Evolutionary conservation across 2,113 vertebrate genomes (phyloP).

Genomic region (Uria lomvia): DNA sequence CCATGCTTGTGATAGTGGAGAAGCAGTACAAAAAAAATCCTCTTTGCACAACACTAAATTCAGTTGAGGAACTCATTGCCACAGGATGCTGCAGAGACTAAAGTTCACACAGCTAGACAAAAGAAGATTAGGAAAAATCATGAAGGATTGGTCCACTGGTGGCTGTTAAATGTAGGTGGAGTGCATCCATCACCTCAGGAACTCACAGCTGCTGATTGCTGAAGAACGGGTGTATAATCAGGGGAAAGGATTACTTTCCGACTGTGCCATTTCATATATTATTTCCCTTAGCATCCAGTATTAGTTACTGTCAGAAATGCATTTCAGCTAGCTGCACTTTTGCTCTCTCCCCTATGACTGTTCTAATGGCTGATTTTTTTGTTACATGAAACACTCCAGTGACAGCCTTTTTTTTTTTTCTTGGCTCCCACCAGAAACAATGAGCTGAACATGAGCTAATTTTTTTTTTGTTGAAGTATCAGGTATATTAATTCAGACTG

Average conservation of each 20-base stretch:
- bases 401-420: background rate
- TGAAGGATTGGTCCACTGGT: background rate
- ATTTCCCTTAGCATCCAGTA: background rate
- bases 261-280: background rate
- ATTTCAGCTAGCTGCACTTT: background rate
- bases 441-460: background rate
- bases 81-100: background rate
- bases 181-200: background rate
- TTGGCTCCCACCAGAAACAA: background rate
- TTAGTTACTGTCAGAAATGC: background rate
- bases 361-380: background rate
- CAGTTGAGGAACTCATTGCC: background rate
- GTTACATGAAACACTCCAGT: background rate
- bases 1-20: background rate
- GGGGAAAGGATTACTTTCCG: background rate
- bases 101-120: background rate
- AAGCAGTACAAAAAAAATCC: background rate
- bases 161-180: background rate
- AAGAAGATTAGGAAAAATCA: background rate
- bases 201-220: background rate
- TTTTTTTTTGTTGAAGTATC: background rate
- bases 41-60: background rate
- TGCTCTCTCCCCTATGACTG: background rate
- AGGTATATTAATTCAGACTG: background rate
- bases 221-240: background rate